Base-by-base conservation (phyloP, 2,888 invertebrate genomes). In the Synergus gifuensis region DNA sequence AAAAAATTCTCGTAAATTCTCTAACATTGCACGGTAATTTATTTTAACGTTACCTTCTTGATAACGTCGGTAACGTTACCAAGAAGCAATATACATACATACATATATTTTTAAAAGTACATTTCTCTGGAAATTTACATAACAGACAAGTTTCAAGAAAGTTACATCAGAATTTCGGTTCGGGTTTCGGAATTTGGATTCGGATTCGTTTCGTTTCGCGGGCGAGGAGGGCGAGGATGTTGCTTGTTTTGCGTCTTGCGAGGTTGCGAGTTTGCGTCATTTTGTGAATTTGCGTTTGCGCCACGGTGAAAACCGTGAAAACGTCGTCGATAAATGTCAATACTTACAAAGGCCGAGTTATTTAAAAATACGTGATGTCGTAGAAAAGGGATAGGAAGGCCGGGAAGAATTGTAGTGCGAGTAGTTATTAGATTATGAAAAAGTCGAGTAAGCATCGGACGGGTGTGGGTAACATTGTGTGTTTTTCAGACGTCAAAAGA, bases 381-480 rank as follows among this genome's bases (percentile, higher is more conserved):
- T 73, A 73, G 49, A 69, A 49, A 69, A 49, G n/a, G 28, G 54
- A 54, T 54, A 36, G 36, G 11, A 28, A 36, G 28, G 16, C 22
- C 42, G 42, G 42, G 9, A 66, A 66, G 42, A 16, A 46, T 69
- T 28, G 49, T 73, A 73, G 73, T 54, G 54, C 49, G n/a, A 73
- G 49, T 73, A 73, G 49, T 54, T 54, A 16, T 22, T 80, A 78
- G 81, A 84, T 82, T 78, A 84, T 84, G 84, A 84, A 84, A 84
- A 84, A 84, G 82, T 81, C 78, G 76, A 78, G 79, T 76, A 84
- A 83, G 79, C 62, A 79, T 81, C 81, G 81, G 76, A 46, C 82
- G 67, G 79, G 80, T 81, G 81, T 78, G 28, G 81, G 79, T 22
- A 84, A 81, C 81, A 78, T 81, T 79, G 54, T 83, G 79, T 82